phyloP scores from a whole-genome alignment of 2,113 vertebrate genomes.

The Mormoops blainvillei region DNA sequence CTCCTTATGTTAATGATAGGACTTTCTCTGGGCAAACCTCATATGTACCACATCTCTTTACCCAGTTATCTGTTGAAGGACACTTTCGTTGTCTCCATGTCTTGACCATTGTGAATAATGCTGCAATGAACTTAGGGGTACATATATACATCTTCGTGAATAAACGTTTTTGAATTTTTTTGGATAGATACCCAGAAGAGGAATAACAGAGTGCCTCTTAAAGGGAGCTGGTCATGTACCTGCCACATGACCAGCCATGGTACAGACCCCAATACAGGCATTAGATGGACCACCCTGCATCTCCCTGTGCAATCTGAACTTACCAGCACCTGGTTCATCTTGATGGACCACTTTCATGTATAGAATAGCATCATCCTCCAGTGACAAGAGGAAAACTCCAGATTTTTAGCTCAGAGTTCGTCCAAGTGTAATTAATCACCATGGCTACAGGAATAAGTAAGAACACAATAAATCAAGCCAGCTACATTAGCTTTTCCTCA shows the following conservation, averaged over 20 bases:
- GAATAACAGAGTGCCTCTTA: background rate
- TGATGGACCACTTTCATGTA: background rate
- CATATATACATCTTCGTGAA: too few species aligned
- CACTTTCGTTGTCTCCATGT: too few species aligned
- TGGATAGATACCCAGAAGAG: too few species aligned
- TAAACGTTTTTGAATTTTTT: too few species aligned
- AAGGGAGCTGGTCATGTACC: background rate
- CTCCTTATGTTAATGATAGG: too few species aligned
- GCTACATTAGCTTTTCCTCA: background rate
- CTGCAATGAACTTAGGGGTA: too few species aligned
- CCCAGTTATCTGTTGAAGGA: too few species aligned
- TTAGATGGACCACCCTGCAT: background rate
- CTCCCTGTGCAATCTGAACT: background rate
- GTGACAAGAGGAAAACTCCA: background rate
- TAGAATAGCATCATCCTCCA: background rate
- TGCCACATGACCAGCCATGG: background rate
- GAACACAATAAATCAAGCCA: background rate
- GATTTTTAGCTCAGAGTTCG: background rate
- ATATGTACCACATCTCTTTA: too few species aligned
- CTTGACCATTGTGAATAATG: too few species aligned
- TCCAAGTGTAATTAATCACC: background rate
- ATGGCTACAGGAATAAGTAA: background rate
- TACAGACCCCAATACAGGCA: rapidly evolving
- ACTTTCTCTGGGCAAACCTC: too few species aligned
- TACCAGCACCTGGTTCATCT: background rate